These are phyloP conservation scores for Selene dorsalis DNA, from an alignment of 2,797 vertebrate genomes.

Conservation along the genomic window DNA sequence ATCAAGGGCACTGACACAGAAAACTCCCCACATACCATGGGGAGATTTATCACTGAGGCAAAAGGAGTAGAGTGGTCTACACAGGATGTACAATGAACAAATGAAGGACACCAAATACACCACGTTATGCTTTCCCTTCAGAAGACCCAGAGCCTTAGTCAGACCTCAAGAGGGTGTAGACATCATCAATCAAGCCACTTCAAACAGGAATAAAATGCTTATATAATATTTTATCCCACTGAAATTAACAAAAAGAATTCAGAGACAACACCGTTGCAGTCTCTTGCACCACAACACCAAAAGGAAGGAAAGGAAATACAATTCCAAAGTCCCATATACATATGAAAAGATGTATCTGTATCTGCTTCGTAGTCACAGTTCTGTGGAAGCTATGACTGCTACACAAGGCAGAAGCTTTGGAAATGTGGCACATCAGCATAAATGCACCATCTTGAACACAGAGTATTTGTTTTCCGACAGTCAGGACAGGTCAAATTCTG, in stretches of 20 bases:
- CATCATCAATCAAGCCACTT: no score
- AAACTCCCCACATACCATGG: not conserved
- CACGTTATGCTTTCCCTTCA: no score
- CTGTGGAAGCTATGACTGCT: not conserved
- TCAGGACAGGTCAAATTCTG: no score
- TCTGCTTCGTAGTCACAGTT: not conserved
- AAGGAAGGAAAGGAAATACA: not conserved
- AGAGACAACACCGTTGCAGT: no score
- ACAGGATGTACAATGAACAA: no score
- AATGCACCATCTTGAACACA: not conserved
- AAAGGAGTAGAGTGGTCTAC: not conserved
- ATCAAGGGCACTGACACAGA: not conserved
- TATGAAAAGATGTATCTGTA: not conserved
- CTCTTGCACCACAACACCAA: not conserved
- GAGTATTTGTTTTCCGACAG: not conserved
- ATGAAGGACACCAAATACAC: no score
- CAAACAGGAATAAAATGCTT: no score
- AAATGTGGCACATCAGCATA: no score
- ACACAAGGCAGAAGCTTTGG: not conserved
- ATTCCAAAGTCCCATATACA: not conserved
- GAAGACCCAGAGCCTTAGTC: no score
- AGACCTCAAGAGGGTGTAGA: no score
- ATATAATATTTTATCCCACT: not conserved
- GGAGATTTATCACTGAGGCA: not conserved
- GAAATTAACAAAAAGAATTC: not conserved